These are phyloP conservation scores for Butastur rufipennis DNA, from an alignment of 2,113 vertebrate genomes.

Conservation along the genomic window DNA sequence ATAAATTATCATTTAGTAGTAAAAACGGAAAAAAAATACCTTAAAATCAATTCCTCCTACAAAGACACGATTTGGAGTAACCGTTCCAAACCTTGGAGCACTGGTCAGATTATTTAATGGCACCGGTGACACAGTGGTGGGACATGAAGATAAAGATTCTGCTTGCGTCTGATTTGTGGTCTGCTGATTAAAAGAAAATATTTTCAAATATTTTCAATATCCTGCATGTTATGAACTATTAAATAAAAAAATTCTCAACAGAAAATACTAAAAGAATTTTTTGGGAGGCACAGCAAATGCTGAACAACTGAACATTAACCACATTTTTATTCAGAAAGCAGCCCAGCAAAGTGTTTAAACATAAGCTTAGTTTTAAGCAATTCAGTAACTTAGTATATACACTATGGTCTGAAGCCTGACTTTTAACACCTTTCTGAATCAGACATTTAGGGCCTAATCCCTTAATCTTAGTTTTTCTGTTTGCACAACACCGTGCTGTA, in stretches of 20 bases:
- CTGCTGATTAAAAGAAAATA: constrained; percentile 64
- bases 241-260: neutral
- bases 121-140: constrained; percentile 61
- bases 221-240: neutral
- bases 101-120: constrained; percentile 64
- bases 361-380: neutral
- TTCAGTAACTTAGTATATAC: neutral
- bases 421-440: neutral
- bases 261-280: neutral
- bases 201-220: constrained; percentile 25
- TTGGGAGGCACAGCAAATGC: neutral
- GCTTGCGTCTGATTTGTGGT: constrained; percentile 70
- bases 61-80: constrained; percentile 88
- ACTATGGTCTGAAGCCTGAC: neutral
- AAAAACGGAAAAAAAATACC: constrained; percentile 64
- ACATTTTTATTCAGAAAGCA: neutral
- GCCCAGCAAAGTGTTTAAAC: neutral
- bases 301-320: neutral
- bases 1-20: neutral
- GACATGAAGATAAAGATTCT: constrained; percentile 70
- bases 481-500: neutral
- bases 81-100: constrained; percentile 68
- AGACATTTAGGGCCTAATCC: neutral
- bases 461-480: neutral
- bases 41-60: constrained; percentile 86